A percentile compares a stretch with the other conserved stretches of the same genome.
Evolutionary conservation across 2,888 invertebrate genomes (phyloP).

Genomic region (Pristionchus entomophagus): DNA sequence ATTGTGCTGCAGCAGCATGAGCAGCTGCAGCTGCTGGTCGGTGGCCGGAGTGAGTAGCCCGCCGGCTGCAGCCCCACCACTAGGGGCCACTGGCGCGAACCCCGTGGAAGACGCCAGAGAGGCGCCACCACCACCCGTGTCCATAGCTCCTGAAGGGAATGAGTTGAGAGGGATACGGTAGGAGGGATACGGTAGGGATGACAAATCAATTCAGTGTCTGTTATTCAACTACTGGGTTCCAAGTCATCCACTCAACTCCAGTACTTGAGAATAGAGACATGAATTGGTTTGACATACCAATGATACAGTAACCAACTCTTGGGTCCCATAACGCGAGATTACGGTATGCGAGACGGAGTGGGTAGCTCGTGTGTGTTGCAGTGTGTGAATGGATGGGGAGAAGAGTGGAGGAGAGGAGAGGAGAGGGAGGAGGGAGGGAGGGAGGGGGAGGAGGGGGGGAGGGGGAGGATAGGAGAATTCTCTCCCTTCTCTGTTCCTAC

Average conservation of each 20-base stretch:
- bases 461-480: background rate
- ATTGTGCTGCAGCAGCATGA: conserved; percentile 36
- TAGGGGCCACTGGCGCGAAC: background rate
- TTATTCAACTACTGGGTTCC: no score
- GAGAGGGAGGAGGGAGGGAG: background rate
- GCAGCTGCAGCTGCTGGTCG: conserved; percentile 33
- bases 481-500: conserved; percentile 24
- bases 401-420: background rate
- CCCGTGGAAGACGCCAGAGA: background rate
- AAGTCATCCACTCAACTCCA: no score
- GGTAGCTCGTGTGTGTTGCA: background rate
- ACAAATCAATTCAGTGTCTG: no score
- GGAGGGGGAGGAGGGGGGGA: conserved; percentile 5
- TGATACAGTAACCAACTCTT: background rate
- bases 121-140: background rate
- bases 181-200: background rate
- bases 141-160: conserved; percentile 45
- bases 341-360: background rate
- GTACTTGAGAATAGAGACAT: no score
- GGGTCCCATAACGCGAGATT: conserved; percentile 16
- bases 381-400: conserved; percentile 21
- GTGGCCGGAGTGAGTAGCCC: background rate
- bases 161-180: background rate
- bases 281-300: no score
- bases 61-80: background rate